Evolutionary conservation across 1,140 invertebrate genomes (phyloP).

Genomic region (Lutraria rhynchaena): DNA sequence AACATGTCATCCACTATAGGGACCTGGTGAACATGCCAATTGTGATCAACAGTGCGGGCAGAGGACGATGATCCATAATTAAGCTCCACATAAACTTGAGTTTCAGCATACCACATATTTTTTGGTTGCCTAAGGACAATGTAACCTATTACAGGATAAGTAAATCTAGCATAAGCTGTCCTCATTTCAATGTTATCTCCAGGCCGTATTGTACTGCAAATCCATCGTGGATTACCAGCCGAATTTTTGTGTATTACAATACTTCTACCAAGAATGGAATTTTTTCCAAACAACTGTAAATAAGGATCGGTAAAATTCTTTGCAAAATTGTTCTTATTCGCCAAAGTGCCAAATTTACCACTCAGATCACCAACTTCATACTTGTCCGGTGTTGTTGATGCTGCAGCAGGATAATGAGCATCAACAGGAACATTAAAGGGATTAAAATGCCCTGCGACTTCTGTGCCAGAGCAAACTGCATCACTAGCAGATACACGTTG

Average conservation of each 20-base stretch:
- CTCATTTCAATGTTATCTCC: slow-evolving; percentile 67
- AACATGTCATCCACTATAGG: slow-evolving; percentile 88
- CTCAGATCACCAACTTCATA: slow-evolving; percentile 93
- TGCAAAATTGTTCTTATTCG: slow-evolving; percentile 83
- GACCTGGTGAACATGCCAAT: slow-evolving; percentile 86
- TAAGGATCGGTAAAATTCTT: slow-evolving; percentile 91
- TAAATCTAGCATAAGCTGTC: slow-evolving; percentile 83
- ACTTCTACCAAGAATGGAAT: slow-evolving; percentile 92
- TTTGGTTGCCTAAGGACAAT: slow-evolving; percentile 92
- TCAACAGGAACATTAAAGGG: slow-evolving; percentile 81
- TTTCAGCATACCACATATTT: slow-evolving; percentile 91
- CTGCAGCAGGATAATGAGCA: slow-evolving; percentile 77
- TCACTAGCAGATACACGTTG: slow-evolving; percentile 87
- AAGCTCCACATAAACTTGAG: slow-evolving; percentile 86
- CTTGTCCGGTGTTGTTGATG: slow-evolving; percentile 86
- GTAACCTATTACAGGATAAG: slow-evolving; percentile 93
- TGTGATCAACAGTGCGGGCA: slow-evolving; percentile 88
- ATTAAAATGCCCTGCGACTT: slow-evolving; percentile 87
- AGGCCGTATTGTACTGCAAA: slow-evolving; percentile 83
- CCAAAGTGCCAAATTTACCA: slow-evolving; percentile 90
- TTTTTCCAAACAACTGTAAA: slow-evolving; percentile 90
- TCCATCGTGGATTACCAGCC: slow-evolving; percentile 80
- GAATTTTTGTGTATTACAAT: slow-evolving; percentile 89
- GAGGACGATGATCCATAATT: slow-evolving; percentile 93
- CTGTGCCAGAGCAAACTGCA: slow-evolving; percentile 89